Percentiles rank a stretch among this genome's conserved stretches.
These are phyloP conservation scores for Pseudoatta argentina DNA, from an alignment of 1,140 invertebrate species.

Conservation along the genomic window DNA sequence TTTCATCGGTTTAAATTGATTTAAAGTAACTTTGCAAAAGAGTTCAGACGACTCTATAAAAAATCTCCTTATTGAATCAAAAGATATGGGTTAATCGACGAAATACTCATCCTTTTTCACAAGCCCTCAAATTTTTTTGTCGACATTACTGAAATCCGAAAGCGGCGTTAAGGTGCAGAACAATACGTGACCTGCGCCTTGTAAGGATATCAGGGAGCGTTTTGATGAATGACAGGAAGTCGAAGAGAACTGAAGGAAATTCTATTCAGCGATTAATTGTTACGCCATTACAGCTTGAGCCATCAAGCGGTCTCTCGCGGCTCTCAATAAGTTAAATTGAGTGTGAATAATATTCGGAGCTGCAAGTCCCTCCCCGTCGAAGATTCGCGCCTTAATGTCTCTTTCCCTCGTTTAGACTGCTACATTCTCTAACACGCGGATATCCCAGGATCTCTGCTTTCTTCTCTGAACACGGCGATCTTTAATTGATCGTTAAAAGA, in stretches of 20 bases:
- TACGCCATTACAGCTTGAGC: slow-evolving; percentile 75
- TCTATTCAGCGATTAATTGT: slow-evolving; percentile 79
- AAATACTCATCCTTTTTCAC: slow-evolving; percentile 38
- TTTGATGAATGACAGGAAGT: slow-evolving; percentile 75
- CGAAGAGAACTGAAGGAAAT: slow-evolving; percentile 48
- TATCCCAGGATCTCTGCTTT: slow-evolving; percentile 42
- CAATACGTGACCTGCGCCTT: slow-evolving; percentile 51
- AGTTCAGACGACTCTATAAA: not conserved
- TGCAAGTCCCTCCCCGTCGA: slow-evolving; percentile 58
- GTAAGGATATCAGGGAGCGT: slow-evolving; percentile 30
- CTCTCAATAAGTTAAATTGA: slow-evolving; percentile 79
- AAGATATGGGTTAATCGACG: slow-evolving; percentile 46
- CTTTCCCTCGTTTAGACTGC: slow-evolving; percentile 62
- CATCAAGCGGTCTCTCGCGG: slow-evolving; percentile 66
- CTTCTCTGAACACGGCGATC: slow-evolving; percentile 43
- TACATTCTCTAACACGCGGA: slow-evolving; percentile 36
- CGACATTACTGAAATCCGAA: slow-evolving; percentile 42
- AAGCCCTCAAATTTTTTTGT: slow-evolving; percentile 29
- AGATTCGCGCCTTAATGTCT: slow-evolving; percentile 72
- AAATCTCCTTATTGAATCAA: slow-evolving; percentile 45
- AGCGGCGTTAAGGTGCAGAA: slow-evolving; percentile 44
- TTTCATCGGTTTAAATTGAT: slow-evolving; percentile 40
- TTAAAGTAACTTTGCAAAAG: slow-evolving; percentile 1
- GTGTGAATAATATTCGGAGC: slow-evolving; percentile 79
- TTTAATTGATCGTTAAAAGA: slow-evolving; percentile 64